phyloP scores from a whole-genome alignment of 64 coral and sea anemone genomes.

The Montipora capricornis region DNA sequence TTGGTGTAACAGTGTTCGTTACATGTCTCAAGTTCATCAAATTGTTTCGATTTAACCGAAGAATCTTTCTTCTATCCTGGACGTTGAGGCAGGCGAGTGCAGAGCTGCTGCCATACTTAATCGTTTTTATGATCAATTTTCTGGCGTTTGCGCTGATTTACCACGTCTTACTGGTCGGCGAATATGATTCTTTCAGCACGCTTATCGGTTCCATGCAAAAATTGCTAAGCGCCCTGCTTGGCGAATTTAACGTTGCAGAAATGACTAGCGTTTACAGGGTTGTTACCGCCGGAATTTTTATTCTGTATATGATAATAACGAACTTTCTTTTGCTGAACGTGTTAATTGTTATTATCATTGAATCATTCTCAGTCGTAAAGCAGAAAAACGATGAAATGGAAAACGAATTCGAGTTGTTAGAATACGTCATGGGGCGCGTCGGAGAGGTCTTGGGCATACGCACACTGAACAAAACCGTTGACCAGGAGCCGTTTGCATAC shows the following conservation, averaged over 20 bases:
- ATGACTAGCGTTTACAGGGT: conserved; percentile 29
- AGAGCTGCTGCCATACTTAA: conserved; percentile 68
- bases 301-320: conserved; percentile 79
- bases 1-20: conserved; percentile 80
- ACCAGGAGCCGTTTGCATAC: neutral
- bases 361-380: conserved; percentile 76
- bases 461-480: conserved; percentile 27
- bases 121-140: conserved; percentile 58
- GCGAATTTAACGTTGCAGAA: conserved; percentile 76
- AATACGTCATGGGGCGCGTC: conserved; percentile 63
- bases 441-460: conserved; percentile 67
- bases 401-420: conserved; percentile 94
- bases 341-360: conserved; percentile 82
- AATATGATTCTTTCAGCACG: conserved; percentile 71
- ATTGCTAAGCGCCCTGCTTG: conserved; percentile 87
- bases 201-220: conserved; percentile 68
- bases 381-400: conserved; percentile 52
- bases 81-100: conserved; percentile 69
- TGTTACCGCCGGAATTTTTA: conserved; percentile 58
- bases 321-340: conserved; percentile 90
- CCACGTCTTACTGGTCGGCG: conserved; percentile 59
- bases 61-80: conserved; percentile 81
- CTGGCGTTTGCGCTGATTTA: conserved; percentile 79
- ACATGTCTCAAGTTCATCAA: conserved; percentile 81
- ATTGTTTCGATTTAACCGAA: conserved; percentile 88